Percentiles rank a stretch among this genome's conserved stretches.
Conservation (phyloP, 2,113 vertebrate species). For the Daubentonia madagascariensis region DNA sequence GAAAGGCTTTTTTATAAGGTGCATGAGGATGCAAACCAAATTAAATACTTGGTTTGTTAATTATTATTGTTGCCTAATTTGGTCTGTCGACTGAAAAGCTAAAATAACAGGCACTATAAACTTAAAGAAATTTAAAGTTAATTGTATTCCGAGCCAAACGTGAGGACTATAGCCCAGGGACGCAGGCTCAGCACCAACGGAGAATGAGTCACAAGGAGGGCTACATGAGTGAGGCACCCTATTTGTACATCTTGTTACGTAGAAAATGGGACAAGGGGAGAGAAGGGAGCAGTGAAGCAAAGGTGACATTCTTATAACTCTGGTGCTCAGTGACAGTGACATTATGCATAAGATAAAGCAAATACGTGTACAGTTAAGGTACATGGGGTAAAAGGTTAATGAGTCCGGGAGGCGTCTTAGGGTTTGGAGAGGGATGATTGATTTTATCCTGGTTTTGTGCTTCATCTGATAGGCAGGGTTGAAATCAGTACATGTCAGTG, state of each 20-base stretch:
- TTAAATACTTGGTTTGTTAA: not conserved
- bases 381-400: not conserved
- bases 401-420: not conserved
- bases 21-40: not conserved
- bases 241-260: not conserved
- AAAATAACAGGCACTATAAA: not conserved
- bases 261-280: not conserved
- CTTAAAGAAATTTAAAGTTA: too few species aligned
- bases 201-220: not conserved
- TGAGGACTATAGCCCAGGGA: not conserved
- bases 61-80: not conserved
- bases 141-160: not conserved
- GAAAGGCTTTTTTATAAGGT: not conserved
- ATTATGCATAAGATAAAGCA: not conserved
- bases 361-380: not conserved
- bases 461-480: not conserved
- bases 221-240: not conserved
- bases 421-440: not conserved
- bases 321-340: not conserved
- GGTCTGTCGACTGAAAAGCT: not conserved
- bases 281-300: too few species aligned
- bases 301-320: too few species aligned
- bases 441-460: not conserved
- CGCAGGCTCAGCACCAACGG: not conserved
- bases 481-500: not conserved